Percentiles rank a stretch among this genome's conserved stretches.
phyloP scores from a whole-genome alignment of 2,888 invertebrate genomes.

The Abrostola triplasia region DNA sequence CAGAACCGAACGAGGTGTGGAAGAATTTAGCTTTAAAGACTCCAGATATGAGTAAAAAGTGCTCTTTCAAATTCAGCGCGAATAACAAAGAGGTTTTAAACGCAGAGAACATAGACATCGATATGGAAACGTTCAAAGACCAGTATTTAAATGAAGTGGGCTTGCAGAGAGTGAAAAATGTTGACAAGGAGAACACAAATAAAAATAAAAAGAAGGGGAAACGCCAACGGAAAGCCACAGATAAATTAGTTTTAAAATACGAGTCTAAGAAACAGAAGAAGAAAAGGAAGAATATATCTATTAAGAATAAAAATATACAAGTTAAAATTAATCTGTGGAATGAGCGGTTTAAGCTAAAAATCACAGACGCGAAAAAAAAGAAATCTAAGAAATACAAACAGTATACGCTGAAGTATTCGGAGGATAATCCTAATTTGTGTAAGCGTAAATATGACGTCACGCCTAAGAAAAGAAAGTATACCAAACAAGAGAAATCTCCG shows the following conservation, averaged over 20 bases:
- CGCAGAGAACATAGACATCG: slow-evolving; percentile 63
- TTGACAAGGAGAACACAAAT: background rate
- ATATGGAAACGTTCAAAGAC: slow-evolving; percentile 76
- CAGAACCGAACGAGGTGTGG: slow-evolving; percentile 11
- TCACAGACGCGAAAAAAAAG: slow-evolving; percentile 54
- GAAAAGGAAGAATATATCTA: slow-evolving; percentile 52
- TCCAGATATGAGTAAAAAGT: slow-evolving; percentile 54
- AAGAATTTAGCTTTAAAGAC: slow-evolving; percentile 43
- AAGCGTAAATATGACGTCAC: slow-evolving; percentile 13
- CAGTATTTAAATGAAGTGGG: slow-evolving; percentile 74
- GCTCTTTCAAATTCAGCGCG: slow-evolving; percentile 68
- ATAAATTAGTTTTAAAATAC: slow-evolving; percentile 29
- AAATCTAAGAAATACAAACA: slow-evolving; percentile 62
- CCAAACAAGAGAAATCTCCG: slow-evolving; percentile 62
- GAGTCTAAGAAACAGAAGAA: slow-evolving; percentile 28
- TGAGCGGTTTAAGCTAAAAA: slow-evolving; percentile 65
- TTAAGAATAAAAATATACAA: slow-evolving; percentile 63
- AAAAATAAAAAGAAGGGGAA: slow-evolving; percentile 12
- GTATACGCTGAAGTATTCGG: slow-evolving; percentile 71
- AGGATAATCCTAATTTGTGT: slow-evolving; percentile 30
- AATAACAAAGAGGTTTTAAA: slow-evolving; percentile 63
- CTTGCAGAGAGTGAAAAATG: slow-evolving; percentile 32
- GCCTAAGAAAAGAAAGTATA: slow-evolving; percentile 62
- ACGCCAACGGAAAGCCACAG: slow-evolving; percentile 20
- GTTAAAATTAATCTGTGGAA: slow-evolving; percentile 71